Conservation (phyloP, 2,797 vertebrate species). For the Xyrichtys novacula region DNA sequence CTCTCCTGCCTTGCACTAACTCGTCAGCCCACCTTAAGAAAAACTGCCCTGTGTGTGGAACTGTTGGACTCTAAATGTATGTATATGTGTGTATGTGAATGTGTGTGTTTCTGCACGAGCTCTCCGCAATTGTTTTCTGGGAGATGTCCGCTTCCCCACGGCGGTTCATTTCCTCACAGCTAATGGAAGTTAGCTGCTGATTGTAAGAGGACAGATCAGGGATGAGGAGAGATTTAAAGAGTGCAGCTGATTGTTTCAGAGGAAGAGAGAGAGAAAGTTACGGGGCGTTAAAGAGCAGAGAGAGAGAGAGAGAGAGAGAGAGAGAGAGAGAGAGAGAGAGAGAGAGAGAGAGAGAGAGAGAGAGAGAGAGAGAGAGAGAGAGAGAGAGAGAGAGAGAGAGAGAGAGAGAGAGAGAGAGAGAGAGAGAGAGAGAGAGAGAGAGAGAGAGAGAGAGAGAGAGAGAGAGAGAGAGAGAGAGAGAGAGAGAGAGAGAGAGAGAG, state of each 20-base stretch:
- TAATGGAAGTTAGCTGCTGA: slow-evolving; percentile 38
- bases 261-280: background rate
- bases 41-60: slow-evolving; percentile 36
- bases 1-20: background rate
- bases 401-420: background rate
- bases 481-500: background rate
- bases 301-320: slow-evolving; percentile 2
- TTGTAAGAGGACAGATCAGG: background rate
- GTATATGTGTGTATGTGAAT: slow-evolving; percentile 10
- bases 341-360: background rate
- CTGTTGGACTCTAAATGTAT: slow-evolving; percentile 9
- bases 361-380: background rate
- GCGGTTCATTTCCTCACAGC: slow-evolving; percentile 50
- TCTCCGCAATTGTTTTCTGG: slow-evolving; percentile 44
- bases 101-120: background rate
- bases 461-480: background rate
- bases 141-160: slow-evolving; percentile 49
- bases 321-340: background rate
- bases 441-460: background rate
- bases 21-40: slow-evolving; percentile 60
- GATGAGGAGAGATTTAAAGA: slow-evolving; percentile 16
- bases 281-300: background rate
- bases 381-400: background rate
- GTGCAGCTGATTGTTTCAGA: background rate
- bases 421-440: slow-evolving; percentile 2